phyloP scores from a whole-genome alignment of 2,888 invertebrate genomes.

The Aspidiotus destructor region DNA sequence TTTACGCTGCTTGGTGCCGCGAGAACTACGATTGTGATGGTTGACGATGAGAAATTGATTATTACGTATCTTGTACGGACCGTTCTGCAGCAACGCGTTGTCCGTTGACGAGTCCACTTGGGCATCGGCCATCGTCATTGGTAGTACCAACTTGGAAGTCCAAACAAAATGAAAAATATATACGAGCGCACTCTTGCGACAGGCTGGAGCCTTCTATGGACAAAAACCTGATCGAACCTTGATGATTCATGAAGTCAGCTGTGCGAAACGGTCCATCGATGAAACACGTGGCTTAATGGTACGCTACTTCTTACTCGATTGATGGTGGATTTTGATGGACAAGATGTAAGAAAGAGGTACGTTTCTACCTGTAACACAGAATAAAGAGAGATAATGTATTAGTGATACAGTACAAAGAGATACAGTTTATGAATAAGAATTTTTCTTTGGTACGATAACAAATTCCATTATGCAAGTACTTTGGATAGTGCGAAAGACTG shows the following conservation, averaged over 20 bases:
- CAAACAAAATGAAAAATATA: neutral
- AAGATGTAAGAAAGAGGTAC: conserved; percentile 12
- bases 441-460: too few species aligned
- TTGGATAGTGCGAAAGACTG: too few species aligned
- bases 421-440: too few species aligned
- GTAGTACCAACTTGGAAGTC: conserved; percentile 46
- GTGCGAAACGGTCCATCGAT: conserved; percentile 18
- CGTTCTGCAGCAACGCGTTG: conserved; percentile 34
- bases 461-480: too few species aligned
- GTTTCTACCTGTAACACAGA: conserved; percentile 24
- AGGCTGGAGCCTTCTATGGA: conserved; percentile 18
- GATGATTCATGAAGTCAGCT: conserved; percentile 30
- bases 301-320: neutral
- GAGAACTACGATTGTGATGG: conserved; percentile 50
- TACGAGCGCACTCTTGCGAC: neutral
- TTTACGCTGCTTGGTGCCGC: conserved; percentile 59
- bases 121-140: conserved; percentile 62
- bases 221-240: conserved; percentile 18
- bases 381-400: neutral
- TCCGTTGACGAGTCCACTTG: conserved; percentile 37
- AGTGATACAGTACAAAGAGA: too few species aligned
- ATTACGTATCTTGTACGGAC: conserved; percentile 46
- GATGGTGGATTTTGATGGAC: neutral
- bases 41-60: conserved; percentile 54
- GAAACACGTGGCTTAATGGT: conserved; percentile 10